Base-by-base conservation (phyloP, 2,888 invertebrate genomes). In the Tanypteryx hageni region DNA sequence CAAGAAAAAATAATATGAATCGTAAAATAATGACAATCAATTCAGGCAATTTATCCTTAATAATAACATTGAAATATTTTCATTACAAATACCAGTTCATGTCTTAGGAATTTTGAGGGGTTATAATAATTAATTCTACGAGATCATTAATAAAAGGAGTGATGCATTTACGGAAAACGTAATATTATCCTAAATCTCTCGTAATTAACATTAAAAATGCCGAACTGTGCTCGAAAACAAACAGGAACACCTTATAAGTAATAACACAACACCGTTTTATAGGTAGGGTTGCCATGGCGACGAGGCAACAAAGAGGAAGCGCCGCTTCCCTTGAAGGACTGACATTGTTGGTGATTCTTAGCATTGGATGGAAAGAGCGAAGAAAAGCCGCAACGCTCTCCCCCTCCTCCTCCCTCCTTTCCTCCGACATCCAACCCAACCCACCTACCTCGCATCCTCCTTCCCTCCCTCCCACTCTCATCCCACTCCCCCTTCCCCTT, bases 321-420 rank as follows among this genome's bases (percentile, higher is more conserved):
- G 22, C n/a, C 61, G 61, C 61, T 31, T 18, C 61, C 61, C 86
- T n/a, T 31, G 64, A 44, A 68, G 64, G 68, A 89, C 9, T 89
- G 68, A 27, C 89, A 89, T 64, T 44, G 64, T 68, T 64, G 31
- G 64, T 56, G 89, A 89, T 89, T 64, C 89, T 89, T 27, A 64
- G 89, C 44, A 58, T 68, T 44, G 89, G 89, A 27, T 27, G 76
- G 18, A 76, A 76, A 27, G 56, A 57, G 56, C 83, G 31, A 56
- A 18, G 83, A 16, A 59, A 76, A 76, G 76, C 76, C 76, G 76
- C 76, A 76, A 76, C 22, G 64, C 89, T n/a, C n/a, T 27, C 86
- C 7, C 59, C 22, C 31, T 44, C 44, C 31, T 82, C 82, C 82
- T 2, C 56, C 16, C 44, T 44, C 31, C 31, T 16, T 64, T n/a